Percentiles rank a stretch among this genome's conserved stretches.
Evolutionary conservation across 1,140 invertebrate genomes (phyloP).

Genomic region (Platyscapa corneri): DNA sequence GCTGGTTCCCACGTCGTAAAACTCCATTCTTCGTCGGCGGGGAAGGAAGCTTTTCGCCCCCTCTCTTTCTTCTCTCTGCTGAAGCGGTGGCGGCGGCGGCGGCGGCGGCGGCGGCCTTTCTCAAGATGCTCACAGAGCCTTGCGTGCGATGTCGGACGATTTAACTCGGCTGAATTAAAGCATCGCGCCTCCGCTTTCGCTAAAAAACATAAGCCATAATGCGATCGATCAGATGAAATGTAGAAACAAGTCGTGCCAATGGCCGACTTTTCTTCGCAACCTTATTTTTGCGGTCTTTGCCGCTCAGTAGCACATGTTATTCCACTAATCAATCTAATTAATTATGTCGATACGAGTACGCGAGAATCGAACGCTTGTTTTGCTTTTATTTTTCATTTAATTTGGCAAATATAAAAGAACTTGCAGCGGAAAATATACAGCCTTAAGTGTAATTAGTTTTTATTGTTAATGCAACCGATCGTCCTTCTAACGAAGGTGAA

Average conservation of each 20-base stretch:
- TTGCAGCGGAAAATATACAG: not conserved
- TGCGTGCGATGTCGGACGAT: not conserved
- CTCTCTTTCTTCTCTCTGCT: not conserved
- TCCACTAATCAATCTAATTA: not conserved
- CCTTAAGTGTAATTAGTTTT: not conserved
- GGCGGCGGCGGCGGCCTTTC: not conserved
- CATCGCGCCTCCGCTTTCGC: slow-evolving; percentile 40
- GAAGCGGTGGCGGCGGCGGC: not conserved
- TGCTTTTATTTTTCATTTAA: not conserved
- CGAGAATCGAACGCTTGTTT: not conserved
- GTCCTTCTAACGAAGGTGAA: slow-evolving; percentile 42
- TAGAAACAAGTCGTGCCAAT: not conserved
- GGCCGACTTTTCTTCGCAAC: not conserved
- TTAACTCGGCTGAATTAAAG: slow-evolving; percentile 33
- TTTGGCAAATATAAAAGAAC: not conserved
- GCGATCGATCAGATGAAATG: not conserved
- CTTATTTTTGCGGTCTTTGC: not conserved
- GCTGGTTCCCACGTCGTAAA: slow-evolving; percentile 80
- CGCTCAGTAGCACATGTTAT: not conserved
- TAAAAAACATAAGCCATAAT: not conserved
- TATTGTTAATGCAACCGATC: not conserved
- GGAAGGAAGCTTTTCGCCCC: not conserved
- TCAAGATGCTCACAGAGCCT: slow-evolving; percentile 3
- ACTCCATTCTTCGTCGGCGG: slow-evolving; percentile 74
- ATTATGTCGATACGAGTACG: not conserved